Conservation (phyloP, 2,113 vertebrate species). For the Hemiprocne comata region DNA sequence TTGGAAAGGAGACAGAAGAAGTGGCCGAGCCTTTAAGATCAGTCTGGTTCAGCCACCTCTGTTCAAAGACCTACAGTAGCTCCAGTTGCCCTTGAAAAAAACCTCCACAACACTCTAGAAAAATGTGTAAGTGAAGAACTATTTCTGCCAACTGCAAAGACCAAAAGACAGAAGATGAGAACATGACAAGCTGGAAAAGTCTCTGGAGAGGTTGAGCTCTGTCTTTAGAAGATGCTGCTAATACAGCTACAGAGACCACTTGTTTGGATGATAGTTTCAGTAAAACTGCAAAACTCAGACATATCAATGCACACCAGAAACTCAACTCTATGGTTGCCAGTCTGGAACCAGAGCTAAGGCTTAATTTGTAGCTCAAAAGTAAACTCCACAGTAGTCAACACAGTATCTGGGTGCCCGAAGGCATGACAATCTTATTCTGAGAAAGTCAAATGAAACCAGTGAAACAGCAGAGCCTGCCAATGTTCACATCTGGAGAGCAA, state of each 20-base stretch:
- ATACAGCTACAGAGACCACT: not conserved
- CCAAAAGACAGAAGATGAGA: not conserved
- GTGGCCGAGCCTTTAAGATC: not conserved
- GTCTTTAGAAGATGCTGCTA: not conserved
- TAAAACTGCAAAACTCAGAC: not conserved
- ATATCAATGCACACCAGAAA: not conserved
- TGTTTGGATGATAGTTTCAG: not conserved
- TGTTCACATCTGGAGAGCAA: not conserved
- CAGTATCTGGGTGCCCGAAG: not conserved
- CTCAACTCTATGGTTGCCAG: not conserved
- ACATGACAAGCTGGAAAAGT: not conserved
- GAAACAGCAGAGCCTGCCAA: not conserved
- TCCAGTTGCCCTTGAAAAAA: not conserved
- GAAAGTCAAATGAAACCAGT: not conserved
- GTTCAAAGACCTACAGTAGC: not conserved
- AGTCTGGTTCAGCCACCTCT: not conserved
- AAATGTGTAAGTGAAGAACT: not conserved
- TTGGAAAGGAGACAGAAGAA: not conserved
- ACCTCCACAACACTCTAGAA: not conserved
- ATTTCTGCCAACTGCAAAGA: not conserved
- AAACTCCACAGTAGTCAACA: not conserved
- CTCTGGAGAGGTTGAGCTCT: not conserved
- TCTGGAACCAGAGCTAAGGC: not conserved
- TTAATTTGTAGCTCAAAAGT: not conserved
- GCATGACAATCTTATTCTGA: not conserved